Percentiles rank a stretch among this genome's conserved stretches.
These are phyloP conservation scores for Sialis fuliginosa DNA, from an alignment of 2,888 invertebrate species.

Conservation along the genomic window DNA sequence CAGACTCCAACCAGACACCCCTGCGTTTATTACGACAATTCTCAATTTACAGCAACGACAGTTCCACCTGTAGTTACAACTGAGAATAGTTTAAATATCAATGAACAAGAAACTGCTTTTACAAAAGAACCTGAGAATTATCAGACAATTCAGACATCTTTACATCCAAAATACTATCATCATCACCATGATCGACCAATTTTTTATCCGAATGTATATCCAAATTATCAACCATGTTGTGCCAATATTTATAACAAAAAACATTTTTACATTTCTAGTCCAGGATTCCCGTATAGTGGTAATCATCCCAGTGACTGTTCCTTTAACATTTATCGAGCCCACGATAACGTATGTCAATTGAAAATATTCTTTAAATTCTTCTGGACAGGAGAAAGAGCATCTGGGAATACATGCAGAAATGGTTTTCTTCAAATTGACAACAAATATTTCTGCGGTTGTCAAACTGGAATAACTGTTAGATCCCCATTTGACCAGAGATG, in stretches of 20 bases:
- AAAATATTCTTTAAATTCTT: conserved; percentile 35
- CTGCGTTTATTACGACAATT: too few relatives aligned
- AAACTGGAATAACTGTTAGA: conserved; percentile 23
- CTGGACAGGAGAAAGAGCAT: conserved; percentile 25
- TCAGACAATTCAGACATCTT: too few relatives aligned
- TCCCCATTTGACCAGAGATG: conserved; percentile 20
- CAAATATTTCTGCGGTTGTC: conserved; percentile 37
- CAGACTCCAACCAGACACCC: too few relatives aligned
- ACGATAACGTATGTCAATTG: conserved; percentile 29
- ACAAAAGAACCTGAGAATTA: too few relatives aligned
- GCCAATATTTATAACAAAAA: conserved; percentile 23
- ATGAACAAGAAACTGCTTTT: too few relatives aligned
- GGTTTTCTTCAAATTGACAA: conserved; percentile 38
- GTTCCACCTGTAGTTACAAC: too few relatives aligned
- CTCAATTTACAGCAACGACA: too few relatives aligned
- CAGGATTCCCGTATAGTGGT: conserved; percentile 32
- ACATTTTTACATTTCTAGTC: conserved; percentile 33
- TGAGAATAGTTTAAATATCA: too few relatives aligned
- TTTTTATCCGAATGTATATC: too few relatives aligned
- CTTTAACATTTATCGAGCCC: conserved; percentile 29
- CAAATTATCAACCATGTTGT: conserved; percentile 20
- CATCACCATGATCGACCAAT: too few relatives aligned
- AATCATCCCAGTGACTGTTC: conserved; percentile 27
- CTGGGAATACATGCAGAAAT: conserved; percentile 23
- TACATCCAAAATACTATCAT: too few relatives aligned